Evolutionary conservation across 2,888 invertebrate genomes (phyloP).

Genomic region (Aquatica leii): DNA sequence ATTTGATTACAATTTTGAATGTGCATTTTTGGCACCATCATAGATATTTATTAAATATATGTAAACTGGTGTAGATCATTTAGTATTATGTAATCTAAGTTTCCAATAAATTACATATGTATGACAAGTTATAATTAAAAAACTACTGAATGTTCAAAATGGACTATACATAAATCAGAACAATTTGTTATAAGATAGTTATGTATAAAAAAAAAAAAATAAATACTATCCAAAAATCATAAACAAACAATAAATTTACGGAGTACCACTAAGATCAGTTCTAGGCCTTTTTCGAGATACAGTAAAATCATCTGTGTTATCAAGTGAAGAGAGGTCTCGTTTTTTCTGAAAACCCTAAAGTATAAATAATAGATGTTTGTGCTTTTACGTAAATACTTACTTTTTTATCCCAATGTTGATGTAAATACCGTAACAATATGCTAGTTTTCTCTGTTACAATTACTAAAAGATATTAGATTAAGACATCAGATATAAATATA

Average conservation of each 20-base stretch:
- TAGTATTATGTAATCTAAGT: no score
- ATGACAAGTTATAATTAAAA: no score
- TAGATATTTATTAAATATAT: no score
- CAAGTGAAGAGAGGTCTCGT: constrained; percentile 53
- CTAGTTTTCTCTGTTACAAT: constrained; percentile 97
- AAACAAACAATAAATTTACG: constrained; percentile 8
- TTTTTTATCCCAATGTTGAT: constrained; percentile 96
- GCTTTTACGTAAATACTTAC: constrained; percentile 55
- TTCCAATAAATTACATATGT: no score
- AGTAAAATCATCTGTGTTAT: constrained; percentile 51
- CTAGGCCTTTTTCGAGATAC: constrained; percentile 55
- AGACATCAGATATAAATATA: no score
- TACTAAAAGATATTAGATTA: constrained; percentile 70
- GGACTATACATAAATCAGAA: no score
- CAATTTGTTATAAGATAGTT: no score
- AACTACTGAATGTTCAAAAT: no score
- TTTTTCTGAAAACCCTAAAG: constrained; percentile 54
- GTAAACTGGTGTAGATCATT: no score
- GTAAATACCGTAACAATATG: constrained; percentile 90
- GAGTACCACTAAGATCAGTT: constrained; percentile 44
- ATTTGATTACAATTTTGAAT: no score
- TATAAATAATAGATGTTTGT: not conserved
- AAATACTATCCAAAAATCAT: constrained; percentile 15
- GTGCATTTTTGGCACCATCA: no score
- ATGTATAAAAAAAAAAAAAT: constrained; percentile 17